Percentiles rank a stretch among this genome's conserved stretches.
Evolutionary conservation across 2,888 invertebrate species (phyloP).

Genomic region (Pyrrhosoma nymphula): DNA sequence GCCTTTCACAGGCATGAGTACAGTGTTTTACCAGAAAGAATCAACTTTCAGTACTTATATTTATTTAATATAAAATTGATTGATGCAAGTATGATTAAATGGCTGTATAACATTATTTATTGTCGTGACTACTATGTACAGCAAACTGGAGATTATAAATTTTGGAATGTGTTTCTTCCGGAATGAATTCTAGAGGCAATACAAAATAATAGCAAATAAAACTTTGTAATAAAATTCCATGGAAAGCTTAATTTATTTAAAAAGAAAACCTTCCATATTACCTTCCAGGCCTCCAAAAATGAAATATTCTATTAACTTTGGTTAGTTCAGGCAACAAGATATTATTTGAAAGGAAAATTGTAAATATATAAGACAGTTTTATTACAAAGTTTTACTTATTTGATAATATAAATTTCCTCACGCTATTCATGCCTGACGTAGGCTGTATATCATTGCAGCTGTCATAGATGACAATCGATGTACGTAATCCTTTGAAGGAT

Average conservation of each 20-base stretch:
- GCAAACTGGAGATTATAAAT: neutral
- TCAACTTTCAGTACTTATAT: neutral
- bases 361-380: neutral
- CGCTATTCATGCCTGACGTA: neutral
- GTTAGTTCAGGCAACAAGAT: neutral
- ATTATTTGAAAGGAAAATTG: neutral
- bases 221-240: conserved; percentile 25
- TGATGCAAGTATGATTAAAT: neutral
- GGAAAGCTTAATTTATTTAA: neutral
- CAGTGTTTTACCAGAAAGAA: neutral
- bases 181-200: conserved; percentile 6
- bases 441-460: neutral
- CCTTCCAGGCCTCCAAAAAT: neutral
- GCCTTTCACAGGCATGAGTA: neutral
- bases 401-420: neutral
- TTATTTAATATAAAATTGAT: neutral
- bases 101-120: neutral
- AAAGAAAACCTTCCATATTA: neutral
- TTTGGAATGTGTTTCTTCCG: neutral
- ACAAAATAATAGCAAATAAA: neutral
- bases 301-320: neutral
- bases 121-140: neutral
- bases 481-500: no score
- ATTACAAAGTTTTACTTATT: conserved; percentile 9
- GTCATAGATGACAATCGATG: neutral